Percentiles rank a stretch among this genome's conserved stretches.
Evolutionary conservation across 2,888 invertebrate genomes (phyloP).

Genomic region (Exocentrus adspersus): DNA sequence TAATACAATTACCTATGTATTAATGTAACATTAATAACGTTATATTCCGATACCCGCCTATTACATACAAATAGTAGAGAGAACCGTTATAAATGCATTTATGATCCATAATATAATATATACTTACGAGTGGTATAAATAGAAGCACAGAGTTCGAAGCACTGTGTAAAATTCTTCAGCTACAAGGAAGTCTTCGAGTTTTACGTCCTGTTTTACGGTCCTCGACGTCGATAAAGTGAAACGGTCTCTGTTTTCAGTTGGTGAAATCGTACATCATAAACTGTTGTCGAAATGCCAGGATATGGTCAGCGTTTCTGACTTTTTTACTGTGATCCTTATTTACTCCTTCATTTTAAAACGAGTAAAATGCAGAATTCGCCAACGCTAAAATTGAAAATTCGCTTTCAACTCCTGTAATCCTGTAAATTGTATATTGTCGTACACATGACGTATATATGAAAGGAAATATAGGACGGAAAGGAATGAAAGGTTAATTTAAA

Average conservation of each 20-base stretch:
- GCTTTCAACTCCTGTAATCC: background rate
- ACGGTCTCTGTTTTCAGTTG: background rate
- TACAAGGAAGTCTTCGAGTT: background rate
- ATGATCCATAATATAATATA: too few species aligned
- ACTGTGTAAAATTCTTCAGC: background rate
- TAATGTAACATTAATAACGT: background rate
- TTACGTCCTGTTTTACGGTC: background rate
- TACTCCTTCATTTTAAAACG: background rate
- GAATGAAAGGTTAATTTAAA: background rate
- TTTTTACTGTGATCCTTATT: too few species aligned
- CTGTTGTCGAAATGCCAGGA: too few species aligned
- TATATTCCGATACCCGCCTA: background rate
- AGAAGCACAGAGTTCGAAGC: slow-evolving; percentile 1
- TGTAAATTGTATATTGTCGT: background rate
- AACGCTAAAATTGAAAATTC: background rate
- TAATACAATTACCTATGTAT: background rate
- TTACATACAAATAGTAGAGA: background rate
- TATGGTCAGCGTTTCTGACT: too few species aligned
- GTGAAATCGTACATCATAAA: too few species aligned
- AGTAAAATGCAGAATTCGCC: background rate
- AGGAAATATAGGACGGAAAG: background rate
- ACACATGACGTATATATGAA: background rate
- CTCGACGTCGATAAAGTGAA: background rate
- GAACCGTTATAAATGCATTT: too few species aligned
- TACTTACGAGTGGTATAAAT: background rate